A percentile compares a stretch with the other conserved stretches of the same genome.
Conservation (phyloP, 2,888 invertebrate species). For the Dorcus hopei region DNA sequence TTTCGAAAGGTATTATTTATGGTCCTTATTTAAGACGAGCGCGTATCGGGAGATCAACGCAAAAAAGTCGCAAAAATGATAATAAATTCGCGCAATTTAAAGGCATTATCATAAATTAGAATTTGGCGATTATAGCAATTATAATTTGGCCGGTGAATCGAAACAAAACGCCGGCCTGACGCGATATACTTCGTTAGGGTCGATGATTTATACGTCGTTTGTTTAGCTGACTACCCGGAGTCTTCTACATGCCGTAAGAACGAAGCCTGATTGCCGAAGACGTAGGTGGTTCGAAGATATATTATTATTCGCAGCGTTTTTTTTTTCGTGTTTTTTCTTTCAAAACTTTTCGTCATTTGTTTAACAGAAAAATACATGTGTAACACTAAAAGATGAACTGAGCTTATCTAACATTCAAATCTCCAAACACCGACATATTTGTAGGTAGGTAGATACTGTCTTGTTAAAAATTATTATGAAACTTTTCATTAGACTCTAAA, state of each 20-base stretch:
- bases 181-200: constrained; percentile 27
- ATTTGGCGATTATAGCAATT: constrained; percentile 15
- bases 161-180: constrained; percentile 21
- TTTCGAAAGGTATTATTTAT: neutral
- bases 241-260: constrained; percentile 21
- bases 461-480: no score
- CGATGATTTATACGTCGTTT: constrained; percentile 30
- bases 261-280: constrained; percentile 11
- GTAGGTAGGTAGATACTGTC: no score
- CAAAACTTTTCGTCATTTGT: no score
- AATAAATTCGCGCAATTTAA: constrained; percentile 11
- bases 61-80: neutral
- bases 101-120: constrained; percentile 14
- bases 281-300: neutral
- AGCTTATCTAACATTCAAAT: no score
- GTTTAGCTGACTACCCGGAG: constrained; percentile 22
- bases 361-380: no score
- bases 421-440: no score
- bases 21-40: neutral
- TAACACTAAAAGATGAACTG: no score
- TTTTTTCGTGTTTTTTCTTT: no score
- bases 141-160: constrained; percentile 20
- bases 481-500: no score
- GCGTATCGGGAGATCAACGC: neutral
- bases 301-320: no score